A percentile compares a stretch with the other conserved stretches of the same genome.
phyloP scores from a whole-genome alignment of 2,113 vertebrate genomes.

The Calyptomena viridis region DNA sequence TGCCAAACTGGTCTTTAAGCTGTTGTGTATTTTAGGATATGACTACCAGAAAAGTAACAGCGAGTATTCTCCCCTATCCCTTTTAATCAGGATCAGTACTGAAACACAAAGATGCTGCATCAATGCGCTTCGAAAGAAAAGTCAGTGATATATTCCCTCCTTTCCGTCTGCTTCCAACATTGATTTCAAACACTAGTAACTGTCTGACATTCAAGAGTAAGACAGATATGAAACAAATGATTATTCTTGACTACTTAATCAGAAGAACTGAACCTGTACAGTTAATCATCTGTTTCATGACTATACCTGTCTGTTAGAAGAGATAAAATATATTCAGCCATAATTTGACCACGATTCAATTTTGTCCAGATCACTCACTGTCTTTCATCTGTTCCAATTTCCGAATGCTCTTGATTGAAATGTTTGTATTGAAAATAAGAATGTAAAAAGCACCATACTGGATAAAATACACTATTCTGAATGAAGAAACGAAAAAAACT shows the following conservation, averaged over 20 bases:
- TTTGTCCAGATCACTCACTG: not conserved
- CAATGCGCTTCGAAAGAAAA: not conserved
- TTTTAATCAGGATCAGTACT: not conserved
- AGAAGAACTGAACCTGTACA: not conserved
- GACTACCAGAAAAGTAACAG: not conserved
- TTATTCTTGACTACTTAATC: not conserved
- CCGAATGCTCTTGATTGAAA: not conserved
- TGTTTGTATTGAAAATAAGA: not conserved
- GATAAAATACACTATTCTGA: not conserved
- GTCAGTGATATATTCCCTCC: not conserved
- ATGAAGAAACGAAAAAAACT: not conserved
- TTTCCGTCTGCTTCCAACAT: not conserved
- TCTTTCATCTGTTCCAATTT: not conserved
- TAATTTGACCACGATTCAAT: not conserved
- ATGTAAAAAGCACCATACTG: not conserved
- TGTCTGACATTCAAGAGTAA: not conserved
- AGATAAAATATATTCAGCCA: not conserved
- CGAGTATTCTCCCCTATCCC: not conserved
- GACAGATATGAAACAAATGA: not conserved
- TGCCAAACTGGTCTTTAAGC: not conserved
- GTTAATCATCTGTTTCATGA: not conserved
- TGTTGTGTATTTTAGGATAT: not conserved
- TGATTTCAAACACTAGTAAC: not conserved
- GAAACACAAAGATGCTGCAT: not conserved
- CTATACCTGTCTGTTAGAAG: not conserved